phyloP scores from a whole-genome alignment of 2,888 invertebrate genomes.

The Didymodactylos carnosus region DNA sequence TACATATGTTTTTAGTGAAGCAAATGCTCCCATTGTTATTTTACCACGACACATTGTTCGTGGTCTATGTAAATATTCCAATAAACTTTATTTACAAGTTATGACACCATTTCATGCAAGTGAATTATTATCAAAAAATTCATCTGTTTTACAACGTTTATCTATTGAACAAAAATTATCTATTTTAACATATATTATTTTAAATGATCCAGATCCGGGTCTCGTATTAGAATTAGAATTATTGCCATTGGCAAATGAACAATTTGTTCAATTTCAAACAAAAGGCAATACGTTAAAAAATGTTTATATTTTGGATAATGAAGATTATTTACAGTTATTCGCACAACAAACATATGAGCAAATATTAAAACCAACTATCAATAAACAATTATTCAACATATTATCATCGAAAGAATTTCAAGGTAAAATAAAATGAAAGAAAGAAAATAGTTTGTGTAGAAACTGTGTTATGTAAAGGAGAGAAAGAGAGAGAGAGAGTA shows the following conservation, averaged over 20 bases:
- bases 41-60: conserved; percentile 9
- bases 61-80: conserved; percentile 3
- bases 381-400: conserved; percentile 2
- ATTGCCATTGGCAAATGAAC: conserved; percentile 7
- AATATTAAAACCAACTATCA: conserved; percentile 7
- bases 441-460: too few species aligned
- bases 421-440: background rate
- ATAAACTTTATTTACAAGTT: conserved; percentile 9
- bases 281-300: background rate
- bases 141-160: background rate
- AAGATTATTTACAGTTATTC: background rate
- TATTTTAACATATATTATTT: conserved; percentile 6
- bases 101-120: conserved; percentile 13
- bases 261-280: conserved; percentile 11
- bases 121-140: conserved; percentile 8
- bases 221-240: conserved; percentile 7
- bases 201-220: background rate
- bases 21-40: conserved; percentile 12
- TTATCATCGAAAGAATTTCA: conserved; percentile 6
- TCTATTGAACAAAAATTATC: conserved; percentile 2
- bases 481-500: too few species aligned
- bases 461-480: too few species aligned
- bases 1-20: conserved; percentile 8
- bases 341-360: background rate
- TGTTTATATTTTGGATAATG: conserved; percentile 4